Percentiles rank a stretch among this genome's conserved stretches.
phyloP scores from a whole-genome alignment of 2,113 vertebrate species.

The Caloenas nicobarica region DNA sequence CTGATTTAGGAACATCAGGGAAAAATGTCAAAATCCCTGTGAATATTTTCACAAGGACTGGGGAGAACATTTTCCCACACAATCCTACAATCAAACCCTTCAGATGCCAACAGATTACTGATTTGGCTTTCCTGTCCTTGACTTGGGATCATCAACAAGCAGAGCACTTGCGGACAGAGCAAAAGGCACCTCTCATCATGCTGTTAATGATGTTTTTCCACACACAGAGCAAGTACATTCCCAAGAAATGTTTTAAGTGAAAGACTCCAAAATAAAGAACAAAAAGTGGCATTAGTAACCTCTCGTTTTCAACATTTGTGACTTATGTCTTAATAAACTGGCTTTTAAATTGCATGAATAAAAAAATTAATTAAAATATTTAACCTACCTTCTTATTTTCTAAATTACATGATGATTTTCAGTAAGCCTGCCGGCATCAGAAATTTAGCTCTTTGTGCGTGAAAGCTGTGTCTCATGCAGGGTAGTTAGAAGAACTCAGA shows the following conservation, averaged over 20 bases:
- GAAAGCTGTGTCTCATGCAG: neutral
- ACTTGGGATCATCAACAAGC: neutral
- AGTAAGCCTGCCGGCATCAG: neutral
- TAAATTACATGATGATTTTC: neutral
- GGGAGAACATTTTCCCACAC: constrained; percentile 32
- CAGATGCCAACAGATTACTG: constrained; percentile 8
- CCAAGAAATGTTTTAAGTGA: neutral
- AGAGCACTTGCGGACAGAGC: neutral
- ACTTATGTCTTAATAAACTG: neutral
- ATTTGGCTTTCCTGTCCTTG: constrained; percentile 9
- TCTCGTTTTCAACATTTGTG: neutral
- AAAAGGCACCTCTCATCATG: constrained; percentile 35
- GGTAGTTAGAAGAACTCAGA: neutral
- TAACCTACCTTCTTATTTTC: neutral
- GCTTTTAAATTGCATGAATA: neutral
- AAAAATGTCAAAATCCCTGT: neutral
- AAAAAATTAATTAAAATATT: neutral
- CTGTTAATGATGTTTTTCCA: constrained; percentile 31
- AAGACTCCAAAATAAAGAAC: constrained; percentile 1
- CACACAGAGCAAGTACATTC: neutral
- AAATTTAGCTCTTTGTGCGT: fast-evolving
- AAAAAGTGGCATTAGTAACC: neutral
- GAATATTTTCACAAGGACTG: neutral
- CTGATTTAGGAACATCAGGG: neutral
- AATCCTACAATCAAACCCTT: neutral